Conservation (phyloP, 2,113 vertebrate genomes). For the Addax nasomaculatus region DNA sequence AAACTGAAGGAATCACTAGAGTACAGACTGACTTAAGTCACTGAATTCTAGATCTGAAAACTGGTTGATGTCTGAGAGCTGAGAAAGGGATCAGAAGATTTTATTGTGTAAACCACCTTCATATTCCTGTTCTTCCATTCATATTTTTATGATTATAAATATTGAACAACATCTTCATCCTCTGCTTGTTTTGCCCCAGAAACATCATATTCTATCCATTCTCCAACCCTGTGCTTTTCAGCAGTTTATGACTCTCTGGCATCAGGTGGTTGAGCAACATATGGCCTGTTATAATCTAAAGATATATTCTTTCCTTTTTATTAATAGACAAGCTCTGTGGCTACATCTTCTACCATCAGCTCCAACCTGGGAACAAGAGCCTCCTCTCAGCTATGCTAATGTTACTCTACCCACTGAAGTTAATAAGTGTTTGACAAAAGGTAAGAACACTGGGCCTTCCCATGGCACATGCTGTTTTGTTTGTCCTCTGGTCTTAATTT, state of each 20-base stretch:
- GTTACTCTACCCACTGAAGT: background rate
- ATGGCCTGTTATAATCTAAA: background rate
- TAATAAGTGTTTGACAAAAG: background rate
- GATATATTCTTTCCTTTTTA: background rate
- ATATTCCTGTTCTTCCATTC: background rate
- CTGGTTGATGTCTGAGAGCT: background rate
- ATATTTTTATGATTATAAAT: background rate
- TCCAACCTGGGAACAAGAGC: background rate
- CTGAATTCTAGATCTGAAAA: background rate
- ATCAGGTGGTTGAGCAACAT: background rate
- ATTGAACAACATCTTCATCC: background rate
- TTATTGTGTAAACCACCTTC: background rate
- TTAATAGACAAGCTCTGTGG: background rate
- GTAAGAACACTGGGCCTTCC: background rate
- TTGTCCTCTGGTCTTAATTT: background rate
- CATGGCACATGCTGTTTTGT: background rate
- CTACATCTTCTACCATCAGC: background rate
- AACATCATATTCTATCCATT: background rate
- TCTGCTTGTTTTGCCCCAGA: background rate
- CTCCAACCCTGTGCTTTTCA: background rate
- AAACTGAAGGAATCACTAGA: background rate
- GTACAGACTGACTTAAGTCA: background rate
- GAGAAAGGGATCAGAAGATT: background rate
- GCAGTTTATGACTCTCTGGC: background rate
- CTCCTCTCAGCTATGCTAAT: background rate